A percentile compares a stretch with the other conserved stretches of the same genome.
Conservation (phyloP, 2,113 vertebrate species). For the Madoqua kirkii region DNA sequence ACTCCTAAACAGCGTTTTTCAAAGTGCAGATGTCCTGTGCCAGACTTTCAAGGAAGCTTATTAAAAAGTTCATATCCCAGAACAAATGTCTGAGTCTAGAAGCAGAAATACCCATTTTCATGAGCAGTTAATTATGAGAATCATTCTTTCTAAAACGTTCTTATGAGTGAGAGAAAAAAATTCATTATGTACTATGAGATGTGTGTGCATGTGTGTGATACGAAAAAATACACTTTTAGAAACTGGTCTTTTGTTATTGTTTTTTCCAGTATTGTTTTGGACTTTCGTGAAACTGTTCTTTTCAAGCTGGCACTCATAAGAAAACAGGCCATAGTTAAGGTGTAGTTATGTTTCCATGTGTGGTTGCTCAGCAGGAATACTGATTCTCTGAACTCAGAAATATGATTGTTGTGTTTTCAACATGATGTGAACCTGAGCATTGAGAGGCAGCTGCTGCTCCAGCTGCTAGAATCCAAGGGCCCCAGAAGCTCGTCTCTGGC, state of each 20-base stretch:
- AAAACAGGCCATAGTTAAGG: background rate
- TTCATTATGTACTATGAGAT: background rate
- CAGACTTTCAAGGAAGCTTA: background rate
- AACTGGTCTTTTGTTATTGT: background rate
- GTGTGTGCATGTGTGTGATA: background rate
- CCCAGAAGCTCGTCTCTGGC: background rate
- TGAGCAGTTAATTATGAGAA: background rate
- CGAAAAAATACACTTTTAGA: background rate
- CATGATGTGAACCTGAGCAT: background rate
- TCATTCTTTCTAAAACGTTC: background rate
- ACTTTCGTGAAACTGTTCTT: background rate
- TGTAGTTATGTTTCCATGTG: background rate
- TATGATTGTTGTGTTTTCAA: background rate
- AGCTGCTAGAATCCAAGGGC: background rate
- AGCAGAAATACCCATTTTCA: background rate
- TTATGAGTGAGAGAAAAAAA: background rate
- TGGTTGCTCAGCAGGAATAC: background rate
- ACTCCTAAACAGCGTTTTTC: background rate
- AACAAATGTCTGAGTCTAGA: background rate
- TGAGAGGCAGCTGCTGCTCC: background rate
- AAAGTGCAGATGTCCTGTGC: rapidly evolving
- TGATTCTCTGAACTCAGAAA: background rate
- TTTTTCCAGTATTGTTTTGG: background rate
- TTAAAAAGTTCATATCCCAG: background rate
- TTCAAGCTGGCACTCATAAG: background rate